Evolutionary conservation across 2,113 vertebrate genomes (phyloP).

Genomic region (Syngnathus floridae): DNA sequence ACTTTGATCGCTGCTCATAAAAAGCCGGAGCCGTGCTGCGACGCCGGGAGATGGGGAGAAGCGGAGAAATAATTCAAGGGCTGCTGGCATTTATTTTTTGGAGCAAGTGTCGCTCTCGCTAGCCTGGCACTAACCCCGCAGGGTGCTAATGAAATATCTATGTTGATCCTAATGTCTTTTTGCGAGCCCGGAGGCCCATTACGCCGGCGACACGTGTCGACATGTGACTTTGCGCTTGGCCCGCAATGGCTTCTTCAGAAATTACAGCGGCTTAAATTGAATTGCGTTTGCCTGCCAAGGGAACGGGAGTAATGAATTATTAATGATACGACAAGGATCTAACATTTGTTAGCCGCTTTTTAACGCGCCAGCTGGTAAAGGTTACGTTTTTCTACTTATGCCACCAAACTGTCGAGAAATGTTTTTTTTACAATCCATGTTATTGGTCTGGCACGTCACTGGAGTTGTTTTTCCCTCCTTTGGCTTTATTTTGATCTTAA

Average conservation of each 20-base stretch:
- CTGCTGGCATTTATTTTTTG: slow-evolving; percentile 61
- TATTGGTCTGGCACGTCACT: slow-evolving; percentile 13
- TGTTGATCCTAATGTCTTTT: slow-evolving; percentile 83
- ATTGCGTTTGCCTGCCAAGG: slow-evolving; percentile 46
- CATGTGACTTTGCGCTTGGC: slow-evolving; percentile 75
- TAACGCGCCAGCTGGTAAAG: background rate
- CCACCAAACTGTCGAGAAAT: no score
- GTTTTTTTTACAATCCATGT: no score
- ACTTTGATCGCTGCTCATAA: slow-evolving; percentile 37
- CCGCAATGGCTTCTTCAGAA: slow-evolving; percentile 55
- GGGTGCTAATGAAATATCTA: slow-evolving; percentile 94
- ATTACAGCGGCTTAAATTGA: slow-evolving; percentile 53
- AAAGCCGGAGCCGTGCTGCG: slow-evolving; percentile 22
- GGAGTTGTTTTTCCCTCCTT: slow-evolving; percentile 19
- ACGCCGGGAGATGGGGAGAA: slow-evolving; percentile 29
- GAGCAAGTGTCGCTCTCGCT: slow-evolving; percentile 65
- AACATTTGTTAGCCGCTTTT: slow-evolving; percentile 13
- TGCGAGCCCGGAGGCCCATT: slow-evolving; percentile 75
- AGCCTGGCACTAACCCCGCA: slow-evolving; percentile 75
- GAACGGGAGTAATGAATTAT: slow-evolving; percentile 48
- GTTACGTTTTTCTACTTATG: background rate
- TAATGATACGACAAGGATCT: slow-evolving; percentile 51
- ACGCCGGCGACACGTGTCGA: slow-evolving; percentile 72
- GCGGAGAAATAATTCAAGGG: background rate
- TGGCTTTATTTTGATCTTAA: slow-evolving; percentile 39